Percentiles rank a stretch among this genome's conserved stretches.
phyloP scores from a whole-genome alignment of 1,140 invertebrate species.

The Araneus ventricosus region DNA sequence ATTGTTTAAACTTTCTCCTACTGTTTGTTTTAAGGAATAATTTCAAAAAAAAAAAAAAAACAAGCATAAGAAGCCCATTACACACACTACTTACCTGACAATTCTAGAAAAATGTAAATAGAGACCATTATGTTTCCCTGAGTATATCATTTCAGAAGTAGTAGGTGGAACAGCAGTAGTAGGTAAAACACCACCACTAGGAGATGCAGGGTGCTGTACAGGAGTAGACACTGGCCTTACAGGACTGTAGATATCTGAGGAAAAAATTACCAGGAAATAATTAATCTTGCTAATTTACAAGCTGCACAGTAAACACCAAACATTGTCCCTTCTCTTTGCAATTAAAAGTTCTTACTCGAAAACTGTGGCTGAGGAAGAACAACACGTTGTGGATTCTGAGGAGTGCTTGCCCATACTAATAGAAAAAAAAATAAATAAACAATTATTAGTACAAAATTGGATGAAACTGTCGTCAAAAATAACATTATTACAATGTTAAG shows the following conservation, averaged over 20 bases:
- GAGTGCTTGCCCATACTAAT: conserved; percentile 70
- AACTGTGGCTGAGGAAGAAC: conserved; percentile 61
- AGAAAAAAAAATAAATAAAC: not conserved
- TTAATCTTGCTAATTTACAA: too few species aligned
- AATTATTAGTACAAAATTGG: not conserved
- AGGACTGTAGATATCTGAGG: conserved; percentile 59
- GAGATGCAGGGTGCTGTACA: not conserved
- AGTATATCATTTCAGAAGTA: conserved; percentile 84
- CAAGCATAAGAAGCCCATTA: too few species aligned
- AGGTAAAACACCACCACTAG: conserved; percentile 1
- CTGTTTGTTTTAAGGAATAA: too few species aligned
- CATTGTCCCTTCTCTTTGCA: not conserved
- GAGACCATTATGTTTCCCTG: conserved; percentile 94
- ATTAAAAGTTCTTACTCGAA: conserved; percentile 58
- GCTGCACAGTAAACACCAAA: too few species aligned
- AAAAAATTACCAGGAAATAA: not conserved
- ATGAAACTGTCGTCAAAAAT: not conserved
- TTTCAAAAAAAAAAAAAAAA: too few species aligned
- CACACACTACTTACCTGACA: conserved; percentile 81
- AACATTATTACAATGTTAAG: too few species aligned
- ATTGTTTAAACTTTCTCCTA: too few species aligned
- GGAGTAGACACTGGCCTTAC: conserved; percentile 30
- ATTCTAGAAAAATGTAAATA: conserved; percentile 94
- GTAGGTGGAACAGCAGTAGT: conserved; percentile 46
- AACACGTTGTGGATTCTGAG: conserved; percentile 56